Conservation (phyloP, 2,888 invertebrate species). For the Phlogophora meticulosa region DNA sequence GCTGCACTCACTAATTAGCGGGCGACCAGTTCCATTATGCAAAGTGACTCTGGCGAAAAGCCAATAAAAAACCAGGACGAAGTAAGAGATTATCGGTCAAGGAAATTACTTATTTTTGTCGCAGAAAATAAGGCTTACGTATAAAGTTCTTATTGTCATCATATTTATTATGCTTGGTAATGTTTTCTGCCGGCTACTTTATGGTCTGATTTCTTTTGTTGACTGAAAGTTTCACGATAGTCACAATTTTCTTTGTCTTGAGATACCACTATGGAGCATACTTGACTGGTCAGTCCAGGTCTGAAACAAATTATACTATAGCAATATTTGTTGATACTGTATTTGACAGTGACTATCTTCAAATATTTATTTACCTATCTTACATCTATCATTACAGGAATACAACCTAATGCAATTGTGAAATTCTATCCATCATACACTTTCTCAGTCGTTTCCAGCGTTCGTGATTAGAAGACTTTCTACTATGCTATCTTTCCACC, state of each 20-base stretch:
- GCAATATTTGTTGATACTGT: no score
- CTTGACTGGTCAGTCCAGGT: background rate
- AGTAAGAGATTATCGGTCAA: conserved; percentile 24
- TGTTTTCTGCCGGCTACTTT: background rate
- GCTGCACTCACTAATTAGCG: conserved; percentile 45
- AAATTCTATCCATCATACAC: no score
- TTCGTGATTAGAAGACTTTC: no score
- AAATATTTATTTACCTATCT: no score
- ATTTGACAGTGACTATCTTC: no score
- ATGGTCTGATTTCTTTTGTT: background rate
- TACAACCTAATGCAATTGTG: no score
- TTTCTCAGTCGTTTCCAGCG: no score
- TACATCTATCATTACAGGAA: no score
- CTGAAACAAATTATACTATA: no score
- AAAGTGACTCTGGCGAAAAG: conserved; percentile 47
- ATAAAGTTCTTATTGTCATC: background rate
- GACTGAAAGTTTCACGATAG: background rate
- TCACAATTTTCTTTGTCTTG: background rate
- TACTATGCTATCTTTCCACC: no score
- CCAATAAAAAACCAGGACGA: conserved; percentile 40
- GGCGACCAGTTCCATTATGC: conserved; percentile 42
- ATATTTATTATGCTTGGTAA: conserved; percentile 17
- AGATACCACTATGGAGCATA: background rate
- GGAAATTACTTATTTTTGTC: conserved; percentile 19
- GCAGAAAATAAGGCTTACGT: conserved; percentile 1